Evolutionary conservation across 2,797 vertebrate genomes (phyloP), one percentile per base, ranked within the genome.

Genomic region (Podarcis siculus): DNA sequence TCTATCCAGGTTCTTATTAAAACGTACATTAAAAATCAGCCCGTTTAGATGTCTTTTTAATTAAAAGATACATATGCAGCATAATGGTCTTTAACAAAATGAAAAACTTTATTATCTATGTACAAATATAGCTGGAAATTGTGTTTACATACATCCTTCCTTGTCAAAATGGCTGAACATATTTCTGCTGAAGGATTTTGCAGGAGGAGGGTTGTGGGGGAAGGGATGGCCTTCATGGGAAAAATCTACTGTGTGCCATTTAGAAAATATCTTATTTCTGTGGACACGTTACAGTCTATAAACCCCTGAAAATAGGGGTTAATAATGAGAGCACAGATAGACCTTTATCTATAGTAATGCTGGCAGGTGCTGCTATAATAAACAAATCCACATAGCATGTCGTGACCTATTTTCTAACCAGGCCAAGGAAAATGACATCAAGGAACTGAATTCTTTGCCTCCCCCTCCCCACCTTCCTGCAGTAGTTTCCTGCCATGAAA

Each of bases 371-470:
- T 94, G 92, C 90, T 94, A 87, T 90, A 95, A 93, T 95, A 95
- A 89, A 96, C 96, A 96, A 96, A 97, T 95, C 94, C 91, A 93
- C 95, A 95, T 89, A 94, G 92, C 94, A 86, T 91, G 89, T 92
- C 95, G 69, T 95, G 96, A 97, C 95, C 96, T 95, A 95, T 96
- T 96, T 97, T 96, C 94, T 94, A 96, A 95, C 82, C 94, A 95
- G 95, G 95, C 93, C 95, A 95, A 93, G 93, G 93, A 96, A 95
- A 94, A 93, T 75, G 86, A 96, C 95, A 96, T 94, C 67, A 66
- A 96, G 93, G 95, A 96, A 97, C 93, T 96, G 93, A 96, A 97
- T 95, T 96, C 91, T 91, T 94, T 96, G 94, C 94, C 95, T 94
- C 94, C 45, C 10, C 96, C 94, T 96, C 95, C 83, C 94, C 95